Percentiles rank a stretch among this genome's conserved stretches.
Conservation (phyloP, 1,140 invertebrate species). For the Druon quercuslanigerum region DNA sequence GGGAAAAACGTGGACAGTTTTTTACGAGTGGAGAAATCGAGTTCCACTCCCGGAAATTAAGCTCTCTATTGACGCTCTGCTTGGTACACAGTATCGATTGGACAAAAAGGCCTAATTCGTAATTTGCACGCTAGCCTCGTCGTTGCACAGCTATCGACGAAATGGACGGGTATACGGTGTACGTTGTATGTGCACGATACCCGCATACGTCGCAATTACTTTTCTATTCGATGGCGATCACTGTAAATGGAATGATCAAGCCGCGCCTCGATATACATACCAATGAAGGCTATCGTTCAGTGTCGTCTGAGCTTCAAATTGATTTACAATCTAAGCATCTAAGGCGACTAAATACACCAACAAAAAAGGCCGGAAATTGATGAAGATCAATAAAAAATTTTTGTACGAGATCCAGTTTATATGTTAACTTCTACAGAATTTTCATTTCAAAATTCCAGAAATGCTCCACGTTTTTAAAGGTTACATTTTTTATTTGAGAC, state of each 20-base stretch:
- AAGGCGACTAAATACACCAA: too few relatives aligned
- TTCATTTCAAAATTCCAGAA: too few relatives aligned
- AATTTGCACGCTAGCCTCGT: slow-evolving; percentile 26
- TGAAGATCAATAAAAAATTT: too few relatives aligned
- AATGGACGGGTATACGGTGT: neutral
- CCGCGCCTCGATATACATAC: slow-evolving; percentile 22
- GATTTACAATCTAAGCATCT: neutral
- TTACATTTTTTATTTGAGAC: too few relatives aligned
- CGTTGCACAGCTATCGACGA: slow-evolving; percentile 15
- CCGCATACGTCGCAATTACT: slow-evolving; percentile 10
- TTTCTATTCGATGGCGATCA: slow-evolving; percentile 20
- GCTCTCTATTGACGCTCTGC: slow-evolving; percentile 26
- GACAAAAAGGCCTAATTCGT: slow-evolving; percentile 19
- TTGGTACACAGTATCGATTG: slow-evolving; percentile 24
- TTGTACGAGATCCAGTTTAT: too few relatives aligned
- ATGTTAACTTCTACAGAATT: too few relatives aligned
- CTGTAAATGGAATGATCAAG: slow-evolving; percentile 16
- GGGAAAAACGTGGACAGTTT: neutral
- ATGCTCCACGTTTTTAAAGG: too few relatives aligned
- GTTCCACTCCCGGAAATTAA: slow-evolving; percentile 17
- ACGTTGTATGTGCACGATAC: neutral
- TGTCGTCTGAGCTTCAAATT: neutral
- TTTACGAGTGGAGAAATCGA: neutral
- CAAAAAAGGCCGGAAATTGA: too few relatives aligned
- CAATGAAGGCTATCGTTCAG: neutral